Base-by-base conservation (phyloP, 2,113 vertebrate genomes). In the Phalacrocorax pelagicus region DNA sequence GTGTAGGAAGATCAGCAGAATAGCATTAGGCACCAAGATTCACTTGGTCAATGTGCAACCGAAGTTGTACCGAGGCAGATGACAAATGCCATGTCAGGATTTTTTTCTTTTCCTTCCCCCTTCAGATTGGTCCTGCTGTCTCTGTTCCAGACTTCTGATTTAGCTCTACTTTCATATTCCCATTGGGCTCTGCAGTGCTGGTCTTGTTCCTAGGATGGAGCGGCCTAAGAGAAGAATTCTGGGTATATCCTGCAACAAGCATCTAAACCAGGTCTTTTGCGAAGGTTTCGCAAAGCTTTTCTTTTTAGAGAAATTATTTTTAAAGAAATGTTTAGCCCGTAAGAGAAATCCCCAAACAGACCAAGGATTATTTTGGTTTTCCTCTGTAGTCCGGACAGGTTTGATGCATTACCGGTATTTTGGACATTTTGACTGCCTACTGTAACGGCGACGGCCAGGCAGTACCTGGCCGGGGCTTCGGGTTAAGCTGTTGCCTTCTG, bases 401-500 rank as follows among this genome's bases (percentile, higher is more conserved):
- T 67, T 80, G 54, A 75, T 32, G 18, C 57, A 62, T 59, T 94
- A 85, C 80, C 11, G 7, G 75, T 70, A 74, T 51, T 92, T 30
- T 75, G 82, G 78, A 90, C 72, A 66, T 94, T 90, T 57, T 70
- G 70, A 95, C 94, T 93, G 94, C 46, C 95, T 92, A 57, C 81
- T 71, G 55, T 93, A 97, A 80, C 12, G 52, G 14, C 59, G 90
- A 92, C n/a, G 44, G 86, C 71, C 91, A 96, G 92, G 83, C 87
- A 94, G 86, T 62, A 96, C 57, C 44, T 13, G 22, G 97, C 57
- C 95, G 96, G 81, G 70, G 85, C 96, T 96, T 94, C 96, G 95
- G 94, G 96, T 96, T 86, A 96, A 96, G 95, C 97, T 96, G 92
- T 62, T 97, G 96, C 92, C 83, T 97, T 96, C 96, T 97, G 96